Conservation (phyloP, 2,888 invertebrate species). For the Noctua janthina region DNA sequence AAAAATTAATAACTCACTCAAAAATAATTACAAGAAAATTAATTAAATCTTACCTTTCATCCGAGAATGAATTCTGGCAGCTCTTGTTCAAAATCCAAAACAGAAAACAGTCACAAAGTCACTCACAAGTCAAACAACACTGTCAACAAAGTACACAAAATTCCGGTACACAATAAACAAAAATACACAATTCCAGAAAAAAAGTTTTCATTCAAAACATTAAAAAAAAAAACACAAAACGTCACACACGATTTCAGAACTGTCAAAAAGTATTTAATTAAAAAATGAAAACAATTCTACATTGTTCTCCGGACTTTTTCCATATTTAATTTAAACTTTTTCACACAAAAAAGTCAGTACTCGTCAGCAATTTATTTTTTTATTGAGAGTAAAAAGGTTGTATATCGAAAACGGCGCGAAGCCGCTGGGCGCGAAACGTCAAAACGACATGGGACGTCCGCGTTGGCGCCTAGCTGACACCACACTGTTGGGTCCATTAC, state of each 20-base stretch:
- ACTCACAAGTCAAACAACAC: conserved; percentile 54
- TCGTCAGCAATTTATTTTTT: conserved; percentile 45
- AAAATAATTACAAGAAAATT: background rate
- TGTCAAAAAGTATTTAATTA: conserved; percentile 62
- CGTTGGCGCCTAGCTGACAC: conserved; percentile 71
- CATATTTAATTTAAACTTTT: conserved; percentile 62
- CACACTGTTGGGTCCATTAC: conserved; percentile 70
- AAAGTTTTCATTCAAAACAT: conserved; percentile 28
- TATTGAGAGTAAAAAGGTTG: conserved; percentile 45
- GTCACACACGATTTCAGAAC: conserved; percentile 47
- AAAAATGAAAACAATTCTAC: conserved; percentile 58
- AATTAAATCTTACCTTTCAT: conserved; percentile 46
- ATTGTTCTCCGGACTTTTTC: conserved; percentile 44
- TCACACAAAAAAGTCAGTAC: conserved; percentile 50
- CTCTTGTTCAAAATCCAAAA: conserved; percentile 43
- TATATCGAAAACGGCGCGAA: conserved; percentile 60
- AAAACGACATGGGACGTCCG: conserved; percentile 74
- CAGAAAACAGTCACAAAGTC: conserved; percentile 41
- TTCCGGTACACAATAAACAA: conserved; percentile 19
- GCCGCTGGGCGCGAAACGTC: conserved; percentile 66
- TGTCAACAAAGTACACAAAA: conserved; percentile 43
- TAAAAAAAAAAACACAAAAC: conserved; percentile 38
- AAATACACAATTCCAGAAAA: conserved; percentile 14
- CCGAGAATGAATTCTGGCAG: background rate
- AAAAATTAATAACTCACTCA: background rate